A percentile compares a stretch with the other conserved stretches of the same genome.
Evolutionary conservation across 2,888 invertebrate genomes (phyloP).

Genomic region (Anticlea derivata): DNA sequence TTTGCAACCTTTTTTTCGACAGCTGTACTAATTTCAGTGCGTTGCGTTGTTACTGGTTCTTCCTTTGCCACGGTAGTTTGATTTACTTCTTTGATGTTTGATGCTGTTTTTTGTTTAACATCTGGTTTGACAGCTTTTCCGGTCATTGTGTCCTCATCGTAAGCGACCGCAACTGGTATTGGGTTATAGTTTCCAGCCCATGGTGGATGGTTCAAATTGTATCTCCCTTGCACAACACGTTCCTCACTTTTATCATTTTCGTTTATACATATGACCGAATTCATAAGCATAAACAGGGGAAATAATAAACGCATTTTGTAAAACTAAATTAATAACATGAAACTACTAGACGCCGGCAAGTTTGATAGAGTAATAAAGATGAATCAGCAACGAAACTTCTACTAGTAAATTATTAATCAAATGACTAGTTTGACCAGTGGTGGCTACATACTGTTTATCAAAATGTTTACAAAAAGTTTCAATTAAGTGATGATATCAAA

Average conservation of each 20-base stretch:
- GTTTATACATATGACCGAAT: constrained; percentile 21
- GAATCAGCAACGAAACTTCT: constrained; percentile 51
- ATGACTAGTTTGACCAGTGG: constrained; percentile 66
- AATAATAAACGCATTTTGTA: constrained; percentile 39
- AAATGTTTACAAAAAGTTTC: constrained; percentile 39
- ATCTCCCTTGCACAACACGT: constrained; percentile 19
- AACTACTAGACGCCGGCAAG: constrained; percentile 53
- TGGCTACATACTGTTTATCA: constrained; percentile 27
- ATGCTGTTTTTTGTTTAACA: not conserved
- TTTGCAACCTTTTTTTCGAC: not conserved
- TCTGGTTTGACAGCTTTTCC: constrained; percentile 12
- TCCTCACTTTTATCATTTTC: constrained; percentile 26
- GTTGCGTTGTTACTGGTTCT: not conserved
- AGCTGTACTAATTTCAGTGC: not conserved
- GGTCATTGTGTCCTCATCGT: constrained; percentile 28
- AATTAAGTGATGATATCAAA: constrained; percentile 50
- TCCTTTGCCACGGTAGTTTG: constrained; percentile 1
- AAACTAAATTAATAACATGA: constrained; percentile 26
- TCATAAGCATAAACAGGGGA: constrained; percentile 34
- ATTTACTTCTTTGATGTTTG: not conserved
- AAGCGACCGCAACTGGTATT: constrained; percentile 40
- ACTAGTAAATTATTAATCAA: constrained; percentile 54
- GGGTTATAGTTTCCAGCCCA: constrained; percentile 40
- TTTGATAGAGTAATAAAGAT: constrained; percentile 61
- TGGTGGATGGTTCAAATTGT: constrained; percentile 53